Conservation (phyloP, 2,113 vertebrate species). For the Nipponia nippon region DNA sequence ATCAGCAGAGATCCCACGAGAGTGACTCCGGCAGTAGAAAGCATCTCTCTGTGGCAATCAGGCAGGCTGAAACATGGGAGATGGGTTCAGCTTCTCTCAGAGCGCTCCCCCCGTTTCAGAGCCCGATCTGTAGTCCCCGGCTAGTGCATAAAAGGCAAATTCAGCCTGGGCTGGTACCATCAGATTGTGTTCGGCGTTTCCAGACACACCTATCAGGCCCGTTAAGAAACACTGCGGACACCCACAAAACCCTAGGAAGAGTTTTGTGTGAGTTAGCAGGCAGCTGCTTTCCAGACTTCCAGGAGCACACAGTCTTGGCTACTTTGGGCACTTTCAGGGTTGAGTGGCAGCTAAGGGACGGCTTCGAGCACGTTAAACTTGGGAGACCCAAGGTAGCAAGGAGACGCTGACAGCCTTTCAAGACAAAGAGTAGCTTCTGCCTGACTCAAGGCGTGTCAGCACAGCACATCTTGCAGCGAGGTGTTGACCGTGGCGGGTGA, state of each 20-base stretch:
- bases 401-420: too few species aligned
- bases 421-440: too few species aligned
- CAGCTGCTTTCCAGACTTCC: neutral
- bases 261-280: neutral
- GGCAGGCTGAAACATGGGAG: neutral
- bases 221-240: fast-evolving
- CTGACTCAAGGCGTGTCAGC: neutral
- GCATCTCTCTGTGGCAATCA: too few species aligned
- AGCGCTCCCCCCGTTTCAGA: neutral
- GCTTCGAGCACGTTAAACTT: neutral
- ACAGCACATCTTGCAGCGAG: neutral
- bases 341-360: neutral
- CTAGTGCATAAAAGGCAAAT: neutral
- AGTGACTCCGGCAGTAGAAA: neutral
- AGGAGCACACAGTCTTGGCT: neutral
- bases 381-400: neutral
- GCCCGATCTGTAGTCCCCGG: neutral
- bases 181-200: neutral
- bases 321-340: fast-evolving
- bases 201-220: neutral
- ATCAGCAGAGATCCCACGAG: neutral
- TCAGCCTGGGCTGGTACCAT: neutral
- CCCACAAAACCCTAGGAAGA: neutral
- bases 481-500: fast-evolving
- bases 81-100: fast-evolving